Conservation (phyloP, 1,140 invertebrate species). For the Phenacoccus solenopsis region DNA sequence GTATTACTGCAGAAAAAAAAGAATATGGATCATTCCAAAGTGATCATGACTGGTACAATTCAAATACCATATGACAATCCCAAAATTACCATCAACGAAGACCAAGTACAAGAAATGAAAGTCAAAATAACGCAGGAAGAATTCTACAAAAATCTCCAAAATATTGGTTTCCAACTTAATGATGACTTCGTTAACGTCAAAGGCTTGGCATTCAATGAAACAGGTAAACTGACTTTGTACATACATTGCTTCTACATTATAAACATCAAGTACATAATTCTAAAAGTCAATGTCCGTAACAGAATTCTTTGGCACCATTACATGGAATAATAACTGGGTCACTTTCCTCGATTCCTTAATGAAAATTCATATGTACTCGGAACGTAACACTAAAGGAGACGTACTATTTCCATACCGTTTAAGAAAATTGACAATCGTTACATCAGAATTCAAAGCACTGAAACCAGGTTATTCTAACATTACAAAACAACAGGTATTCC, state of each 20-base stretch:
- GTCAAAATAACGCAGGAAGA: not conserved
- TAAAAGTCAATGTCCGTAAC: not conserved
- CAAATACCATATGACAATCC: not conserved
- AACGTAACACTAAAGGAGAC: not conserved
- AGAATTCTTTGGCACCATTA: slow-evolving; percentile 33
- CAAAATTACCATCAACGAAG: not conserved
- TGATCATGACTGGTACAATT: not conserved
- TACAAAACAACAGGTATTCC: no score
- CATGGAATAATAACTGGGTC: slow-evolving; percentile 82
- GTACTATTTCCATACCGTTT: not conserved
- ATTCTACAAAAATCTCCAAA: not conserved
- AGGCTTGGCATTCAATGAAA: not conserved
- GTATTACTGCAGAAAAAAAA: not conserved
- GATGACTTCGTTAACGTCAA: not conserved
- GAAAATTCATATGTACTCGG: not conserved
- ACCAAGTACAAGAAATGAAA: not conserved
- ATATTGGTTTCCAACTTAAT: not conserved
- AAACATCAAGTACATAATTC: not conserved
- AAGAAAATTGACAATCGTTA: not conserved
- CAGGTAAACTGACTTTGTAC: not conserved
- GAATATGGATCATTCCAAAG: not conserved
- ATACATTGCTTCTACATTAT: no score
- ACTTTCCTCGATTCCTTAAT: slow-evolving; percentile 78
- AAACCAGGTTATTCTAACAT: not conserved
- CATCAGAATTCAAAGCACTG: not conserved